These are phyloP conservation scores for Sebastiscus albofasciatus DNA, from an alignment of 2,797 vertebrate species.

Conservation along the genomic window DNA sequence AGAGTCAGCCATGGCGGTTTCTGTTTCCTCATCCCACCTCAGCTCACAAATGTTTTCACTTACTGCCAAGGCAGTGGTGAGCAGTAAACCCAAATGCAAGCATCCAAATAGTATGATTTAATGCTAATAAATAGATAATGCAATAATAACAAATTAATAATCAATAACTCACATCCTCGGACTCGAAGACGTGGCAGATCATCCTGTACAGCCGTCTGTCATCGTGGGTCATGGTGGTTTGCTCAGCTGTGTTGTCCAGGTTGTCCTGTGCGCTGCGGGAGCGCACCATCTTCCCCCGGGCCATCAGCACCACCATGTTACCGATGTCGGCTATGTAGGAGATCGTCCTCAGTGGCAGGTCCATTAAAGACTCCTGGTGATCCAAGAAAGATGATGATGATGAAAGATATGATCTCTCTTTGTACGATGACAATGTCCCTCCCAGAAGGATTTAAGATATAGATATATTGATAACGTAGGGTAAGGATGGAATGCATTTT, in stretches of 20 bases:
- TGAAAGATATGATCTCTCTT: background rate
- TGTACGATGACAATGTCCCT: background rate
- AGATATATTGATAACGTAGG: background rate
- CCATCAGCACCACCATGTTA: slow-evolving; percentile 98
- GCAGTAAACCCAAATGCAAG: background rate
- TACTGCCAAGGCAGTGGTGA: background rate
- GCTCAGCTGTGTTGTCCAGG: slow-evolving; percentile 86
- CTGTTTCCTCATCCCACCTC: background rate
- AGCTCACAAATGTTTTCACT: background rate
- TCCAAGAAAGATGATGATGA: background rate
- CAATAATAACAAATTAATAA: background rate
- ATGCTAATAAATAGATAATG: background rate
- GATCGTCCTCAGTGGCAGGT: slow-evolving; percentile 94
- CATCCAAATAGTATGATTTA: background rate
- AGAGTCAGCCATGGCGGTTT: background rate
- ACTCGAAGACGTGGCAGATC: slow-evolving; percentile 98
- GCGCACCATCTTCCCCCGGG: slow-evolving; percentile 93
- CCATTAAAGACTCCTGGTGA: slow-evolving; percentile 93
- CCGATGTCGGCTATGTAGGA: slow-evolving; percentile 98
- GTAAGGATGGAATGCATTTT: background rate
- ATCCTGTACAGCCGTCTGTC: slow-evolving; percentile 94
- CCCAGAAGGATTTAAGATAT: background rate
- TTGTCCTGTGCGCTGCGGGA: slow-evolving; percentile 92
- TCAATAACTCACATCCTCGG: slow-evolving; percentile 89
- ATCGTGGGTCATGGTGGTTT: slow-evolving; percentile 84